A percentile compares a stretch with the other conserved stretches of the same genome.
Evolutionary conservation across 1,140 invertebrate genomes (phyloP).

Genomic region (Protaetia brevitarsis): DNA sequence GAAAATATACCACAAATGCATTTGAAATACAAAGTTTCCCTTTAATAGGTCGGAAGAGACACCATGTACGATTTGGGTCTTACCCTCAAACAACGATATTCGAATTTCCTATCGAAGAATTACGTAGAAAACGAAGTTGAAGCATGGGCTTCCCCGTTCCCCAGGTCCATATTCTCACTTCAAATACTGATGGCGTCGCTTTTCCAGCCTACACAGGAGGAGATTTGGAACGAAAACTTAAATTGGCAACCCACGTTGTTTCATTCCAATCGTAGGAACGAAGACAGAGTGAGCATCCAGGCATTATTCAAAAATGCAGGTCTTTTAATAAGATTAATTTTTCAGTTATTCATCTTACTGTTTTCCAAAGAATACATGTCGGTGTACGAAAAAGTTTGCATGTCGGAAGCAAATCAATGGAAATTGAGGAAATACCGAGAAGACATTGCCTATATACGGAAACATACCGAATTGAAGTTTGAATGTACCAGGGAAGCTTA

Average conservation of each 20-base stretch:
- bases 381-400: constrained; percentile 24
- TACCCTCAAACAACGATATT: neutral
- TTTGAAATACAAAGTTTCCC: neutral
- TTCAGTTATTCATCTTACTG: constrained; percentile 28
- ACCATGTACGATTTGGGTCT: neutral
- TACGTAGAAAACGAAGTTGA: constrained; percentile 47
- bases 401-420: neutral
- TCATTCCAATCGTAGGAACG: neutral
- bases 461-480: neutral
- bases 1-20: too few relatives aligned
- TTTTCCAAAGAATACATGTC: constrained; percentile 55
- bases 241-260: constrained; percentile 49
- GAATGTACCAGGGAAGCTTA: neutral
- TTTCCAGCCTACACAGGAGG: constrained; percentile 41
- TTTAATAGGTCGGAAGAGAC: constrained; percentile 6
- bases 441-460: neutral
- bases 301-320: neutral
- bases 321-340: neutral
- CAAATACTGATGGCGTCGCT: constrained; percentile 46
- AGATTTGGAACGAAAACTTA: constrained; percentile 41
- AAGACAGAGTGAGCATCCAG: neutral
- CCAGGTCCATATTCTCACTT: constrained; percentile 56
- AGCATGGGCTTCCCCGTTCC: constrained; percentile 56
- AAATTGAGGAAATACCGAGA: neutral
- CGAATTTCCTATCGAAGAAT: neutral